Evolutionary conservation across 2,113 vertebrate genomes (phyloP).

Genomic region (Amia ocellicauda): DNA sequence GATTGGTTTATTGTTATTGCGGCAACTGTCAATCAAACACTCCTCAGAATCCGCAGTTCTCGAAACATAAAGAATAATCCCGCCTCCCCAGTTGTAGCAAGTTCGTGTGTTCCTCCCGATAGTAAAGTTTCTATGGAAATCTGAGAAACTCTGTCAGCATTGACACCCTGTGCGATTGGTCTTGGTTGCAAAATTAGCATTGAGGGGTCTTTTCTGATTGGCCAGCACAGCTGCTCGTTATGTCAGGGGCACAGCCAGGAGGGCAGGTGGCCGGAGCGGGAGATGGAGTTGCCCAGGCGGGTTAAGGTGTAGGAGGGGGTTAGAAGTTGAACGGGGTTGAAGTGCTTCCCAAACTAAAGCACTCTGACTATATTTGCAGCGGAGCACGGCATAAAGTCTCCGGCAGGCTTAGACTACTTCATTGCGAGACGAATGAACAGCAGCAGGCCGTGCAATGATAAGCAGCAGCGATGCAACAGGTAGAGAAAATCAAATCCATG

Average conservation of each 20-base stretch:
- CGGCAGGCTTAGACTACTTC: constrained; percentile 5
- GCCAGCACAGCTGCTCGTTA: constrained; percentile 13
- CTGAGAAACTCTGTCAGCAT: constrained; percentile 5
- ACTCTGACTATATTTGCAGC: background rate
- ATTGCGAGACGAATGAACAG: constrained; percentile 16
- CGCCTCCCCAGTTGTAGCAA: too few species aligned
- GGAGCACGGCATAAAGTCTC: background rate
- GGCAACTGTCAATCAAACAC: too few species aligned
- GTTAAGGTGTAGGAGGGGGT: background rate
- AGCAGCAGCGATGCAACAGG: constrained; percentile 28
- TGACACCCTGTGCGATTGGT: constrained; percentile 22
- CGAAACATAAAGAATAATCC: too few species aligned
- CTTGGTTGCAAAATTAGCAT: too few species aligned
- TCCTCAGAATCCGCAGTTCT: too few species aligned
- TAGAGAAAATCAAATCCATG: background rate
- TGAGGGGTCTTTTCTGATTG: constrained; percentile 22
- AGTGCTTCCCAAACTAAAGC: too few species aligned
- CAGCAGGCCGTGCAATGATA: constrained; percentile 13
- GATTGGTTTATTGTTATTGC: too few species aligned
- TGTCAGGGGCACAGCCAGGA: background rate
- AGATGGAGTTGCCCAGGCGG: constrained; percentile 23
- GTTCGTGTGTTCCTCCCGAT: too few species aligned
- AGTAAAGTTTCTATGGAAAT: constrained; percentile 36
- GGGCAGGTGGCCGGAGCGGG: constrained; percentile 19
- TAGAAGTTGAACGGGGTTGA: too few species aligned